Conservation (phyloP, 2,797 vertebrate species). For the Danionella dracula region DNA sequence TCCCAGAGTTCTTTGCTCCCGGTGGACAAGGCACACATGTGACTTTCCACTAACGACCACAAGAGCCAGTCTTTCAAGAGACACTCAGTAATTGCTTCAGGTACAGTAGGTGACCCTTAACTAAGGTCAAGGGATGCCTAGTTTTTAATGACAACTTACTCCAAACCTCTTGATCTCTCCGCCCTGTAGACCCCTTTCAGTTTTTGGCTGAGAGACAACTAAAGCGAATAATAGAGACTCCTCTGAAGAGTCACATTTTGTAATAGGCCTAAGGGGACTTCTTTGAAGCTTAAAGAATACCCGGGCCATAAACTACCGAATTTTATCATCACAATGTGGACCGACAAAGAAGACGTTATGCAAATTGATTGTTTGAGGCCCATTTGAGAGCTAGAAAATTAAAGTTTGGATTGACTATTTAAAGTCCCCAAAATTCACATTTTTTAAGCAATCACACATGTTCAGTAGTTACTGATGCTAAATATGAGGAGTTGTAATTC, state of each 20-base stretch:
- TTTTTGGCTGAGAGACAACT: conserved; percentile 44
- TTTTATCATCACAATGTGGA: conserved; percentile 52
- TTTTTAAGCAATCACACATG: no score
- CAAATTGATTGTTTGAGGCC: conserved; percentile 55
- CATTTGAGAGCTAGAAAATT: conserved; percentile 43
- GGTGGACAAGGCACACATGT: conserved; percentile 33
- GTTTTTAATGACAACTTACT: conserved; percentile 58
- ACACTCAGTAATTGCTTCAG: conserved; percentile 58
- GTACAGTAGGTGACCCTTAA: conserved; percentile 54
- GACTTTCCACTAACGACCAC: conserved; percentile 55
- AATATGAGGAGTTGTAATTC: no score
- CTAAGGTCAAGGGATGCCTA: conserved; percentile 57
- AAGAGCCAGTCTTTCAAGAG: conserved; percentile 52
- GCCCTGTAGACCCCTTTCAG: conserved; percentile 54
- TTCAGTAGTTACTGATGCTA: no score
- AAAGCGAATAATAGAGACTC: conserved; percentile 51
- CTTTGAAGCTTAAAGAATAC: conserved; percentile 54
- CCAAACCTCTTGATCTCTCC: conserved; percentile 18
- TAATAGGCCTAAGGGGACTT: conserved; percentile 60
- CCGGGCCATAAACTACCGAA: conserved; percentile 55
- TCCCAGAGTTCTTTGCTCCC: conserved; percentile 11
- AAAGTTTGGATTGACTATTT: conserved; percentile 7
- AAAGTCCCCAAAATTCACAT: no score
- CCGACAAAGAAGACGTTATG: conserved; percentile 59
- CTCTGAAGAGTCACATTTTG: conserved; percentile 57